Conservation (phyloP, 2,797 vertebrate genomes). For the Argyrosomus regius region DNA sequence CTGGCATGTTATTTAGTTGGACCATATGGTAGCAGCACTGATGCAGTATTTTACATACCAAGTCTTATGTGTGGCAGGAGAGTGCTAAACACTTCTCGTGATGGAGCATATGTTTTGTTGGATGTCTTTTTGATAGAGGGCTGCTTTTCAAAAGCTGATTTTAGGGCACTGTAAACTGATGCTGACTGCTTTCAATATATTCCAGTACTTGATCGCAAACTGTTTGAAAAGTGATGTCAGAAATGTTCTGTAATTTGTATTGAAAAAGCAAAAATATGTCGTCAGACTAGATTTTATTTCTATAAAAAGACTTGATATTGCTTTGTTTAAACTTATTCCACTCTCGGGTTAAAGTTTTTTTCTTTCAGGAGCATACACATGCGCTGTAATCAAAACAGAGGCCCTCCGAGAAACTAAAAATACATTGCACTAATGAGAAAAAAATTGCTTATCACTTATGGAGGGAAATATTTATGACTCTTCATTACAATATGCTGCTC, state of each 20-base stretch:
- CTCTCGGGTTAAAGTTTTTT: conserved; percentile 5
- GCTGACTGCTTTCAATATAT: conserved; percentile 5
- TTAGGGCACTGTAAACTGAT: neutral
- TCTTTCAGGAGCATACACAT: conserved; percentile 11
- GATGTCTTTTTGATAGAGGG: conserved; percentile 43
- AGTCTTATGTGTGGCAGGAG: conserved; percentile 39
- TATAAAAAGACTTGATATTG: neutral
- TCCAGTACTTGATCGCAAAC: neutral
- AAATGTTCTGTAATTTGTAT: conserved; percentile 11
- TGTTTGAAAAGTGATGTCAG: neutral
- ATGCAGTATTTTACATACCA: conserved; percentile 60
- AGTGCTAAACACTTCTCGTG: conserved; percentile 36
- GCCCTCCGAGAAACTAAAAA: conserved; percentile 46
- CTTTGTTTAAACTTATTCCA: conserved; percentile 13
- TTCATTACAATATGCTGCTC: conserved; percentile 55
- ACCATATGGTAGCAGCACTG: conserved; percentile 69
- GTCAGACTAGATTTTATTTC: neutral
- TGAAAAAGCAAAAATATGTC: neutral
- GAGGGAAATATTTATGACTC: conserved; percentile 55
- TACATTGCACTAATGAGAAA: conserved; percentile 60
- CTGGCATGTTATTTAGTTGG: conserved; percentile 56
- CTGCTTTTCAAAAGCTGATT: conserved; percentile 22
- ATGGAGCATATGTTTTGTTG: conserved; percentile 48
- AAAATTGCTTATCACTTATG: conserved; percentile 54
- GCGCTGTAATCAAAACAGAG: conserved; percentile 36